Conservation (phyloP, 2,113 vertebrate species). For the Cygnus buccinator region DNA sequence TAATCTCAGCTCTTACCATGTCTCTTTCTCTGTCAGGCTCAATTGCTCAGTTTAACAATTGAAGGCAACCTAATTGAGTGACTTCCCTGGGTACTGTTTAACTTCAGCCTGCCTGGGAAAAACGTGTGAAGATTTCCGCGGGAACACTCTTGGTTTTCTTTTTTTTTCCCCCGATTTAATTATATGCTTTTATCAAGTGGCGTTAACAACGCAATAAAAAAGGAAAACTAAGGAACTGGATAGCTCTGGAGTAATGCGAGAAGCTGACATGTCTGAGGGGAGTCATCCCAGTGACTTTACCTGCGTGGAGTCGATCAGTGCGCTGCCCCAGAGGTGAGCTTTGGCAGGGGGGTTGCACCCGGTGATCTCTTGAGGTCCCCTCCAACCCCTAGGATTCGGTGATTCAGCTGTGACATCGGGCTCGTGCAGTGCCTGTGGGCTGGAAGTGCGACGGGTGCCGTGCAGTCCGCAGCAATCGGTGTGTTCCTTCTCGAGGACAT, state of each 20-base stretch:
- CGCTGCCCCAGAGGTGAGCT: not conserved
- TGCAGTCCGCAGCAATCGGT: not conserved
- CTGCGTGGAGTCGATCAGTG: not conserved
- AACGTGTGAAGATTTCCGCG: not conserved
- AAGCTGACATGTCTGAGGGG: fast-evolving
- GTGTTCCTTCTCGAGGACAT: not conserved
- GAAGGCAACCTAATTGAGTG: not conserved
- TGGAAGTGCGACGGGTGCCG: fast-evolving
- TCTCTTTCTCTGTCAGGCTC: not conserved
- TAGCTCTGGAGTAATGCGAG: not conserved
- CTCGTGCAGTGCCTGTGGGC: fast-evolving
- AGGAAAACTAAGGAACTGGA: fast-evolving
- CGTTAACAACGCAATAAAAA: fast-evolving
- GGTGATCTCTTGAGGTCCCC: too few relatives aligned
- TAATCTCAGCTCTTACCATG: not conserved
- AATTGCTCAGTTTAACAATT: not conserved
- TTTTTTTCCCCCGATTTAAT: not conserved
- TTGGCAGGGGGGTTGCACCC: too few relatives aligned
- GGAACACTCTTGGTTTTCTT: not conserved
- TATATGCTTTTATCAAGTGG: not conserved
- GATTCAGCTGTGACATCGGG: not conserved
- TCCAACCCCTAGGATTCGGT: too few relatives aligned
- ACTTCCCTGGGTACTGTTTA: slow-evolving; percentile 2
- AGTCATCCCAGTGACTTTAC: not conserved
- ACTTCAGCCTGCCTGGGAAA: not conserved